Evolutionary conservation across 2,888 invertebrate genomes (phyloP).

Genomic region (Kuschelorhynchus macadamiae): DNA sequence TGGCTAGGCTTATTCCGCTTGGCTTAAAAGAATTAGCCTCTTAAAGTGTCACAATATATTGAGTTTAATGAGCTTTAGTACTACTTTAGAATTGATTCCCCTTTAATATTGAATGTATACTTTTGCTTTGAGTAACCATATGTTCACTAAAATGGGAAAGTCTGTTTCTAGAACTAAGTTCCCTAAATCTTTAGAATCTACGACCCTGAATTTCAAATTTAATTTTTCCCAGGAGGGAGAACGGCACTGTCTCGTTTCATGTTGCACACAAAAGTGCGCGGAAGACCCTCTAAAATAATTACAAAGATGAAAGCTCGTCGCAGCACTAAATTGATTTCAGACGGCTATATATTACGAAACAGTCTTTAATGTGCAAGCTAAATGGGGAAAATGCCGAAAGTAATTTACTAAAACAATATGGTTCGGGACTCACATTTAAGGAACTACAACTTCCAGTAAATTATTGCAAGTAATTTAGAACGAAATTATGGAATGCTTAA

Average conservation of each 20-base stretch:
- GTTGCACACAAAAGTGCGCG: background rate
- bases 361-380: constrained; percentile 29
- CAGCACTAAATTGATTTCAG: constrained; percentile 29
- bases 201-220: no score
- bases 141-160: no score
- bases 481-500: constrained; percentile 4
- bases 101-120: no score
- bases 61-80: no score
- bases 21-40: no score
- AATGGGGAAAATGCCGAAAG: constrained; percentile 19
- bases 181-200: no score
- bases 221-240: no score
- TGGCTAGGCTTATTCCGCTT: no score
- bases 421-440: constrained; percentile 3
- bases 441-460: constrained; percentile 21
- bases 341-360: constrained; percentile 24
- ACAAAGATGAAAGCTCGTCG: constrained; percentile 34
- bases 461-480: constrained; percentile 33
- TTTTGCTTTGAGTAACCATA: no score
- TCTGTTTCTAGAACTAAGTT: no score
- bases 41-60: no score
- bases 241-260: background rate
- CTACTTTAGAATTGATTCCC: no score
- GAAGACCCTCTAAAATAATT: constrained; percentile 9
- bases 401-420: constrained; percentile 39